These are phyloP conservation scores for Nephila pilipes DNA, from an alignment of 1,140 invertebrate species.

Conservation along the genomic window DNA sequence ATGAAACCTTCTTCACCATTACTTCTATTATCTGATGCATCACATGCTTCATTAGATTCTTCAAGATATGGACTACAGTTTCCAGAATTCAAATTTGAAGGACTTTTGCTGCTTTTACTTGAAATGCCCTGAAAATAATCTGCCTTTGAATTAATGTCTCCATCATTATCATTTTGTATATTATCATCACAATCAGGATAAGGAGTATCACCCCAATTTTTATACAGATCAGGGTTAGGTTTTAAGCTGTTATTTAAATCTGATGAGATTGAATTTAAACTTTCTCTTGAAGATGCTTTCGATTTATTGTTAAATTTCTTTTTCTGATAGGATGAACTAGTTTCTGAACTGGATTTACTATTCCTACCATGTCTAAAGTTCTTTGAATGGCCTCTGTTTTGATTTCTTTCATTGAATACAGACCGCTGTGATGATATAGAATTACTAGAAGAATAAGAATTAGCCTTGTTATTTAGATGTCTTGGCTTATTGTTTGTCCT, in stretches of 20 bases:
- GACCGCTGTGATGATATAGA: conserved; percentile 4
- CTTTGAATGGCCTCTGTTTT: not conserved
- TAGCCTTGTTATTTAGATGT: not conserved
- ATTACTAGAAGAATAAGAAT: not conserved
- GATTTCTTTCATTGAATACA: not conserved
- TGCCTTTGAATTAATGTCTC: not conserved
- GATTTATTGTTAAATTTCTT: not conserved
- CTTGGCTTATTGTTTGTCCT: not conserved
- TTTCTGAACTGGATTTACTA: not conserved
- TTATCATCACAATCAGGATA: conserved; percentile 43
- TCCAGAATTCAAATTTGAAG: not conserved
- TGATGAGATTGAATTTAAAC: not conserved
- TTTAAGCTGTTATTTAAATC: not conserved
- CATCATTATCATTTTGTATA: not conserved
- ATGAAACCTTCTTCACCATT: not conserved
- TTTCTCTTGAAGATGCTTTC: conserved; percentile 34
- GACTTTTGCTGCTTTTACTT: not conserved
- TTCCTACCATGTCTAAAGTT: not conserved
- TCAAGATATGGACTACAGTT: conserved; percentile 10
- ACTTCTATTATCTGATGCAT: not conserved
- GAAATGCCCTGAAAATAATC: not conserved
- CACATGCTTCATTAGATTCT: not conserved
- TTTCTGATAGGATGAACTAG: not conserved
- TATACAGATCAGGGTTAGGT: conserved; percentile 19
- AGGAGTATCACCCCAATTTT: conserved; percentile 72